Evolutionary conservation across 2,888 invertebrate genomes (phyloP).

Genomic region (Andricus quercusramuli): DNA sequence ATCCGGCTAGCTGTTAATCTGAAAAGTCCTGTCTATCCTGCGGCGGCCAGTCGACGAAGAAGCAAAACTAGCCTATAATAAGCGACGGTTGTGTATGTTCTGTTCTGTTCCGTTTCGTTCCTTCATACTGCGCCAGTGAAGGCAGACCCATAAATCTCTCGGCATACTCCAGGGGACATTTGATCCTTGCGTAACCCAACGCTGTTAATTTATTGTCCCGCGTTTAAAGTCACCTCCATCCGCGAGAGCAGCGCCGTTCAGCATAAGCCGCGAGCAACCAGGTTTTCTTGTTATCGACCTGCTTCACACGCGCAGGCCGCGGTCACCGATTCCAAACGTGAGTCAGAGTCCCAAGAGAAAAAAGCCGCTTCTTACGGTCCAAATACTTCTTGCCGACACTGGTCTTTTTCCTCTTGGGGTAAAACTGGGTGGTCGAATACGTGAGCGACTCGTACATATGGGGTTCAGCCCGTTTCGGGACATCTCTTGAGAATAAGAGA

Average conservation of each 20-base stretch:
- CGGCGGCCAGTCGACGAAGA: constrained; percentile 67
- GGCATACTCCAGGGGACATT: constrained; percentile 78
- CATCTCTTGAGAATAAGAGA: not conserved
- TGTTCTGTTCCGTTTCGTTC: constrained; percentile 71
- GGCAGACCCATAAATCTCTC: constrained; percentile 78
- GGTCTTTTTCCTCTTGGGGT: constrained; percentile 51
- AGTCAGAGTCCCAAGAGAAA: constrained; percentile 43
- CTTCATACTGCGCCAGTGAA: constrained; percentile 75
- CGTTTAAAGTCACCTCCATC: constrained; percentile 78
- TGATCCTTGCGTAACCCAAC: constrained; percentile 79
- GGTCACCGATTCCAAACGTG: constrained; percentile 54
- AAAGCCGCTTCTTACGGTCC: constrained; percentile 34
- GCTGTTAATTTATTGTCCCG: constrained; percentile 79
- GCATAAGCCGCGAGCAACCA: constrained; percentile 72
- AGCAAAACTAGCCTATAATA: constrained; percentile 75
- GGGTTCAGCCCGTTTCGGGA: not conserved
- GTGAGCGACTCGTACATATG: constrained; percentile 14
- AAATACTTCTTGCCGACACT: constrained; percentile 53
- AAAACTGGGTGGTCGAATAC: constrained; percentile 55
- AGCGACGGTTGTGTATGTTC: constrained; percentile 73
- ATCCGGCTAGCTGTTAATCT: constrained; percentile 76
- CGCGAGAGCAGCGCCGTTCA: constrained; percentile 70
- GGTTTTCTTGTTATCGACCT: constrained; percentile 69
- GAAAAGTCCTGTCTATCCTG: constrained; percentile 76
- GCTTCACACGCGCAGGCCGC: constrained; percentile 57